Percentiles rank a stretch among this genome's conserved stretches.
phyloP scores from a whole-genome alignment of 2,888 invertebrate species.

The Mythimna pallens region DNA sequence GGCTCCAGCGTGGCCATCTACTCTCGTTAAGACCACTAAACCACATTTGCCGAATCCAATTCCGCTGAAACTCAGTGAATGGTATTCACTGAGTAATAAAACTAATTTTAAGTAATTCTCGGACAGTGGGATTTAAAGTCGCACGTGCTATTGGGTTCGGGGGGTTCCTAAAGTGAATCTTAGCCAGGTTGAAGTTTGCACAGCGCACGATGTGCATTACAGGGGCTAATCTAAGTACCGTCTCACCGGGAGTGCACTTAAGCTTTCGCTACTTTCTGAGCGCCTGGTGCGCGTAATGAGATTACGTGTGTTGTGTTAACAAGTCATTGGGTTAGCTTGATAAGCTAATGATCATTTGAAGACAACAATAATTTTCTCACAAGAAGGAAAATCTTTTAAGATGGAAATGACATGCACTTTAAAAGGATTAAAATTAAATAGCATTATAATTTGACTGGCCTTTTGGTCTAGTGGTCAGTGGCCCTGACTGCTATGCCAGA shows the following conservation, averaged over 20 bases:
- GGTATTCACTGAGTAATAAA: constrained; percentile 15
- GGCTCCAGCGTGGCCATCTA: background rate
- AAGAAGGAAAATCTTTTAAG: background rate
- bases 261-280: constrained; percentile 66
- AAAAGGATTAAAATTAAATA: constrained; percentile 10
- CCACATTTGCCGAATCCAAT: constrained; percentile 34
- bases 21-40: constrained; percentile 8
- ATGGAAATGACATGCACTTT: background rate
- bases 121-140: constrained; percentile 35
- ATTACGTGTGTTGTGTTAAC: constrained; percentile 66
- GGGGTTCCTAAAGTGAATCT: constrained; percentile 57
- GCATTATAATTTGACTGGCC: constrained; percentile 10
- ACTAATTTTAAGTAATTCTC: constrained; percentile 53
- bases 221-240: constrained; percentile 66
- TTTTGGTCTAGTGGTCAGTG: too few species aligned
- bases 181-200: constrained; percentile 57
- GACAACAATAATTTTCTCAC: background rate
- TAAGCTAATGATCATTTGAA: constrained; percentile 29
- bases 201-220: constrained; percentile 64
- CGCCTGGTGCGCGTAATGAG: constrained; percentile 65
- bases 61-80: constrained; percentile 39
- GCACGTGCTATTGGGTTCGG: constrained; percentile 43
- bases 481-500: too few species aligned
- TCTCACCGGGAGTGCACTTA: constrained; percentile 68
- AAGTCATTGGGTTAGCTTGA: constrained; percentile 47